Conservation (phyloP, 2,888 invertebrate genomes). For the Crepidodera aurea region DNA sequence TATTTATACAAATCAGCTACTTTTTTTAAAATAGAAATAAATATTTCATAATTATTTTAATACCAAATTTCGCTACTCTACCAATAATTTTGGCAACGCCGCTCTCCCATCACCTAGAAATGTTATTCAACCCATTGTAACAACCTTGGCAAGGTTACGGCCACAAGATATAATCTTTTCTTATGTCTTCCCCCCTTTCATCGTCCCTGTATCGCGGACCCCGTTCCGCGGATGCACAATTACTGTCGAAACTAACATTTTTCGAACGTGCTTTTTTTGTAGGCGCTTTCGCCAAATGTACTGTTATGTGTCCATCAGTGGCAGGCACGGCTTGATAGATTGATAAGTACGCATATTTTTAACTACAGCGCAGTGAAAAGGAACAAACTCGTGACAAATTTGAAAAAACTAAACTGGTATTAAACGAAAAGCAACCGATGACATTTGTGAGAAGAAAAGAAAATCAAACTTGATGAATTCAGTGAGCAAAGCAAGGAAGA, state of each 20-base stretch:
- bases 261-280: slow-evolving; percentile 42
- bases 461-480: too few species aligned
- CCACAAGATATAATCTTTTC: slow-evolving; percentile 32
- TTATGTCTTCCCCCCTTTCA: slow-evolving; percentile 21
- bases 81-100: slow-evolving; percentile 34
- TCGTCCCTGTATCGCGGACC: neutral
- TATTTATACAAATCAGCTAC: too few species aligned
- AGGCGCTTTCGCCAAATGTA: slow-evolving; percentile 47
- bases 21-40: too few species aligned
- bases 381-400: too few species aligned
- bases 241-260: slow-evolving; percentile 40
- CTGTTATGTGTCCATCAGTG: slow-evolving; percentile 40
- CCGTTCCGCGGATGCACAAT: slow-evolving; percentile 40
- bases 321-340: neutral
- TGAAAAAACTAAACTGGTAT: too few species aligned
- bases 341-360: neutral
- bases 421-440: too few species aligned
- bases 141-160: slow-evolving; percentile 60
- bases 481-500: too few species aligned
- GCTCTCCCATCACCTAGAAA: slow-evolving; percentile 34
- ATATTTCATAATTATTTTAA: too few species aligned
- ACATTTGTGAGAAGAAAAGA: too few species aligned
- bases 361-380: too few species aligned
- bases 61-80: too few species aligned
- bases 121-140: slow-evolving; percentile 56